phyloP scores from a whole-genome alignment of 2,113 vertebrate species.

The Limnothrissa miodon region DNA sequence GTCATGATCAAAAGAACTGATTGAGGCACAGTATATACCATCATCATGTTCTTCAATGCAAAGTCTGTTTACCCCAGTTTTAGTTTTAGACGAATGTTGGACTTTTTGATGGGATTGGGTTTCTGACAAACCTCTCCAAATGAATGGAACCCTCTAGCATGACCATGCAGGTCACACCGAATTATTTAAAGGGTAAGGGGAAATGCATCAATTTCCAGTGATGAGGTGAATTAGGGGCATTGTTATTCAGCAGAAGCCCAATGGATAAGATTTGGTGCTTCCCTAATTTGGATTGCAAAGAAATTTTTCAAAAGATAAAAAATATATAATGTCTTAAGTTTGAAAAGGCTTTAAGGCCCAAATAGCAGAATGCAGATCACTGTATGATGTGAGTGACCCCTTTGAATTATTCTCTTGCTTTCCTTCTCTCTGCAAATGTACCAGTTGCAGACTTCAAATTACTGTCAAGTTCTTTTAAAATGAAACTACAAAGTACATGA shows the following conservation, averaged over 20 bases:
- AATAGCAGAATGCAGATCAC: background rate
- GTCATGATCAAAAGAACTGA: background rate
- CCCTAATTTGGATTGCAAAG: background rate
- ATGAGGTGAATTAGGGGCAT: no score
- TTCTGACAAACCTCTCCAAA: no score
- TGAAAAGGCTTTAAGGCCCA: background rate
- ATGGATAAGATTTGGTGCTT: no score
- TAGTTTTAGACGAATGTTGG: no score
- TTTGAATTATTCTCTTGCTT: background rate
- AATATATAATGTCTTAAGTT: background rate
- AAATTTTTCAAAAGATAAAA: background rate
- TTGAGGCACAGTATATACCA: background rate
- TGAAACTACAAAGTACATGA: background rate
- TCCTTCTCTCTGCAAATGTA: no score
- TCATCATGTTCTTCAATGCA: background rate
- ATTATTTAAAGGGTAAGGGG: no score
- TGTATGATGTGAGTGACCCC: background rate
- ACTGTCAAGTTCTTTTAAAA: background rate
- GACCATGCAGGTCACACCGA: no score
- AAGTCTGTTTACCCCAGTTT: no score
- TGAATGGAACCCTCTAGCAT: no score
- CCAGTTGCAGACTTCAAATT: background rate
- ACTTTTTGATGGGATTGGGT: no score
- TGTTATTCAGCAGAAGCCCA: no score
- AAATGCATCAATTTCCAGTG: no score